Base-by-base conservation (phyloP, 1,140 invertebrate species). In the Reticulitermes speratus region DNA sequence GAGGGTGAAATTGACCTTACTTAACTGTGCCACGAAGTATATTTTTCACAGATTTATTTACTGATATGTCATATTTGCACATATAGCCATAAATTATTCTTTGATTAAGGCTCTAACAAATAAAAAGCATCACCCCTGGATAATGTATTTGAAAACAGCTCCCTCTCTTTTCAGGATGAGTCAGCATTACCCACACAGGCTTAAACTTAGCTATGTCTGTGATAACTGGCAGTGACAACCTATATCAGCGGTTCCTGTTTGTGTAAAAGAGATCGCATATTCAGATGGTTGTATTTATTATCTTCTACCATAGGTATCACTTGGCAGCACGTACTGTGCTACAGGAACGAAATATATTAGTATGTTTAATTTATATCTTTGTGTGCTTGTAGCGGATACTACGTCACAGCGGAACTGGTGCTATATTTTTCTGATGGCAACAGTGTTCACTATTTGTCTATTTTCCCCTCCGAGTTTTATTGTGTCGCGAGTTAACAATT, bases 401-500 rank as follows among this genome's bases (percentile, higher is more conserved):
- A 5, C n/a, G 8, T 30, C 65, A 75, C 65, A 75, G n/a, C n/a
- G 16, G 65, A 75, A 75, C 65, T 75, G 65, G 25, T 8, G 65
- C 19, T 12, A 55, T 55, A 55, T 55, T 55, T 55, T 5, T 55
- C 14, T 5, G 65, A 9, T 11, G n/a, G 65, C 25, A 75, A 30
- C 8, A 30, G 25, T 75, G 11, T 30, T 12, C 65, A 6, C 65
- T 30, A 30, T 75, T 75, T 75, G 65, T 30, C 65, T 75, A 3
- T 75, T 30, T 9, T 30, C n/a, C 25, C n/a, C n/a, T 75, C 25
- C 8, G 7, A 75, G 25, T n/a, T 75, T 75, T 75, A 75, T 75
- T 75, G 65, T 75, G 65, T 75, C 65, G 65, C n/a, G n/a, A n/a
- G 65, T 7, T 19, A 75, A 75, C 65, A 75, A 75, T 75, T 75